Evolutionary conservation across 2,888 invertebrate genomes (phyloP), one percentile per base, ranked within the genome.

Genomic region (Nemotelus pantherinus): DNA sequence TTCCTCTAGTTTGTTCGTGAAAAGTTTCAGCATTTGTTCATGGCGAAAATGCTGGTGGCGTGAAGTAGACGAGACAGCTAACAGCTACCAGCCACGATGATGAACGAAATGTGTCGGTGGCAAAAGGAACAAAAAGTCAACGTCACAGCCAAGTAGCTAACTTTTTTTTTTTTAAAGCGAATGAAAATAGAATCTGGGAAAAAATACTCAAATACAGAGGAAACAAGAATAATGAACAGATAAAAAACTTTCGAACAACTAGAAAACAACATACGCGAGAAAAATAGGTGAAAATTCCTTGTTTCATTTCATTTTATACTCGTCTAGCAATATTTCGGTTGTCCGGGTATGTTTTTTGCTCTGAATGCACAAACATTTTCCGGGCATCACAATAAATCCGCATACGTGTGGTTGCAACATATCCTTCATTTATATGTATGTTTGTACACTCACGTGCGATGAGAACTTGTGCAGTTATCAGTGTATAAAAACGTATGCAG

Each of bases 221-320:
- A 47, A 7, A 65, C 43, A 10, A n/a, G 39, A 10, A 47, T 5
- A 39, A 58, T 25, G 39, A n/a, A 53, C 10, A 10, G 53, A 53
- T 6, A 6, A 58, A 58, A 58, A 58, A 68, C 10, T 7, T 39
- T 50, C 68, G 41, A 68, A 68, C 68, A 68, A 68, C 68, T 50
- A 9, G 68, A 41, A 68, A 53, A 39, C 48, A 63, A 53, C 68
- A 53, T 25, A 25, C 25, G 39, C 48, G 53, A 39, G 44, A 45
- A 60, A 45, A 72, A 44, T 72, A 72, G 72, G 72, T 72, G 72
- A 57, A 72, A 72, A 72, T 72, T 72, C 72, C 58, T 58, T 72
- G 58, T 72, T 72, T 47, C 72, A 58, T 72, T 58, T 72, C 60
- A 41, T 72, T 72, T 53, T 72, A 58, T 57, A 57, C 55, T 71